Base-by-base conservation (phyloP, 30 jellyfish, hydroid and myxozoan genomes). In the Aurelia aurita complex sp. Pacific region DNA sequence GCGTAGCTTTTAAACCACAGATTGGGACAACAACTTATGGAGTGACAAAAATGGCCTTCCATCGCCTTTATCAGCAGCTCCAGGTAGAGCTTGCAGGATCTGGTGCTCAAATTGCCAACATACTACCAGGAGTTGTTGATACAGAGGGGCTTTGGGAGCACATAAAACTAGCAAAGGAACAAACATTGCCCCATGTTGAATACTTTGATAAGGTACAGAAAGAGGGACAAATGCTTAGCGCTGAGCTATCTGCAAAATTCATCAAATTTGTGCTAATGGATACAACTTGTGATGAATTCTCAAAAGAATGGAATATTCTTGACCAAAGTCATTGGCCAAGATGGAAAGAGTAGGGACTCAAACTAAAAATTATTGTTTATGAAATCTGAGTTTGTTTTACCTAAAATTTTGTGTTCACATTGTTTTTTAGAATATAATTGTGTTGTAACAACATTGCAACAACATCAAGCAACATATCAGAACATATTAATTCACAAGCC, bases 141-240 rank as follows among this genome's bases (percentile, higher is more conserved):
- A 81, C 90, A 42, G 90, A 81, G 60, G 90, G 90, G 34, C 40
- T 81, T 6, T 81, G 90, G 83, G 90, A 81, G 65, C 90, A 81
- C 70, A 38, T 63, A 17, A 69, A 81, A 40, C 67, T 66, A 40
- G 90, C 90, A 3, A 81, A 32, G 9, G 53, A 38, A 15, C 83
- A 66, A 10, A 33, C 57, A 18, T 74, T 81, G n/a, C 90, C 90
- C 35, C 90, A 81, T 81, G 80, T 69, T 17, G 62, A 15, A 13
- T 81, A 81, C 61, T 81, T 81, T 81, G 76, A 67, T n/a, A 38
- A 81, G 40, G 84, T 67, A 18, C 69, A 81, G 57, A 42, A 40
- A 63, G 90, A 81, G 50, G 84, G 76, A 10, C 54, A 81, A 81
- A 81, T 81, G 15, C 51, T 81, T 19, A 11, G 74, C 46, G 36